Percentiles rank a stretch among this genome's conserved stretches.
These are phyloP conservation scores for Xiphophorus birchmanni DNA, from an alignment of 2,797 vertebrate species.

Conservation along the genomic window DNA sequence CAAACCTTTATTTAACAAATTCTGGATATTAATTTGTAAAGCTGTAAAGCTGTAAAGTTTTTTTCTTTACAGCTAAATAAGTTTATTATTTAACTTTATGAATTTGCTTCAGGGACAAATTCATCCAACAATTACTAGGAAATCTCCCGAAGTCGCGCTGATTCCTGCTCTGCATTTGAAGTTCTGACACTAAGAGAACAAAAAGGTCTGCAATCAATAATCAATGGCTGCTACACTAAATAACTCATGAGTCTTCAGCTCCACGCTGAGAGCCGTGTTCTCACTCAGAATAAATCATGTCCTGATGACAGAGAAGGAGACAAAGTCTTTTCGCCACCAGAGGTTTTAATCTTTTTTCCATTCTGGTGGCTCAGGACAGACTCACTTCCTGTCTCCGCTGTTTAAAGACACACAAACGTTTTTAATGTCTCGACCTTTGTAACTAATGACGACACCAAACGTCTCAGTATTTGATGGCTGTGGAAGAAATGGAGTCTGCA, in stretches of 20 bases:
- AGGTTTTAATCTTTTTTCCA: slow-evolving; percentile 57
- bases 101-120: neutral
- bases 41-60: no score
- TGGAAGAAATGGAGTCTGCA: slow-evolving; percentile 20
- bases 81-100: neutral
- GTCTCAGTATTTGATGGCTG: slow-evolving; percentile 67
- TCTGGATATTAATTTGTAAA: neutral
- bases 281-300: slow-evolving; percentile 68
- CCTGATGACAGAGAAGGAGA: slow-evolving; percentile 35
- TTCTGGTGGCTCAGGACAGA: slow-evolving; percentile 43
- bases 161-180: slow-evolving; percentile 32
- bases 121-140: neutral
- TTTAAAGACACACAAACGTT: slow-evolving; percentile 33
- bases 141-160: neutral
- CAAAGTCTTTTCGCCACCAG: slow-evolving; percentile 53
- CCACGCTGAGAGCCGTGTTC: slow-evolving; percentile 42
- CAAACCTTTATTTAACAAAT: neutral
- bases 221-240: slow-evolving; percentile 75
- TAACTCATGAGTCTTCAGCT: slow-evolving; percentile 69
- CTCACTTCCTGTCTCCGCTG: slow-evolving; percentile 44
- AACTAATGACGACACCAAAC: slow-evolving; percentile 58
- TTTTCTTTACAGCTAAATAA: neutral
- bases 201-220: slow-evolving; percentile 76
- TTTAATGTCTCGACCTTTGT: slow-evolving; percentile 68
- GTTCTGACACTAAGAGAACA: slow-evolving; percentile 31